A percentile compares a stretch with the other conserved stretches of the same genome.
phyloP scores from a whole-genome alignment of 2,888 invertebrate species.

The Epiblema foenella region DNA sequence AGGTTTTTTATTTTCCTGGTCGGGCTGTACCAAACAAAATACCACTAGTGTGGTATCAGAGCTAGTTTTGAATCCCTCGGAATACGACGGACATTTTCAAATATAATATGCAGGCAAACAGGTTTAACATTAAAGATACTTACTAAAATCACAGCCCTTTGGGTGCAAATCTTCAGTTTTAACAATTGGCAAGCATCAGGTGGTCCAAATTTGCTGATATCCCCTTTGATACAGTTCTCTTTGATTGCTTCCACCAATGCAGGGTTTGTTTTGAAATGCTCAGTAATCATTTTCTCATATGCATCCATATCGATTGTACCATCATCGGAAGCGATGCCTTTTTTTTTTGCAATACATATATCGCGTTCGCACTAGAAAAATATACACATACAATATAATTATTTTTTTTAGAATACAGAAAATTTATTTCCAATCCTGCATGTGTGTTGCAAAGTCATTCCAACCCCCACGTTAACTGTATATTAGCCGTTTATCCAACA shows the following conservation, averaged over 20 bases:
- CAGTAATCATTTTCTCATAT: not conserved
- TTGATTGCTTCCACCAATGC: not conserved
- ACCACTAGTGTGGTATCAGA: too few species aligned
- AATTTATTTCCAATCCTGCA: too few species aligned
- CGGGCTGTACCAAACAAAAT: too few species aligned
- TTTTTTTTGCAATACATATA: constrained; percentile 29
- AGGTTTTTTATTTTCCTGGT: too few species aligned
- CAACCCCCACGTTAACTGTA: too few species aligned
- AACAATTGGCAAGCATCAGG: constrained; percentile 25
- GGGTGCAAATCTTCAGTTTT: constrained; percentile 18
- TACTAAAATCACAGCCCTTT: not conserved
- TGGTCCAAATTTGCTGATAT: constrained; percentile 3
- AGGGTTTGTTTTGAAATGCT: not conserved
- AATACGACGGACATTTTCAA: too few species aligned
- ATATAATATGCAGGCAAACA: too few species aligned
- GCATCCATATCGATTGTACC: not conserved
- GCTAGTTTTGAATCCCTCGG: too few species aligned
- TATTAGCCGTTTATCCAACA: too few species aligned
- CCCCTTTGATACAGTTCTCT: constrained; percentile 9
- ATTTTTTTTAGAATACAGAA: too few species aligned
- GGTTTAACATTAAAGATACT: not conserved
- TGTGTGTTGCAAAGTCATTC: too few species aligned
- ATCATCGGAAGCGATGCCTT: constrained; percentile 15
- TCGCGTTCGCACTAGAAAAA: constrained; percentile 25
- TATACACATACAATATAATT: not conserved